Evolutionary conservation across 2,888 invertebrate genomes (phyloP), one percentile per base, ranked within the genome.

Genomic region (Cerceris rybyensis): DNA sequence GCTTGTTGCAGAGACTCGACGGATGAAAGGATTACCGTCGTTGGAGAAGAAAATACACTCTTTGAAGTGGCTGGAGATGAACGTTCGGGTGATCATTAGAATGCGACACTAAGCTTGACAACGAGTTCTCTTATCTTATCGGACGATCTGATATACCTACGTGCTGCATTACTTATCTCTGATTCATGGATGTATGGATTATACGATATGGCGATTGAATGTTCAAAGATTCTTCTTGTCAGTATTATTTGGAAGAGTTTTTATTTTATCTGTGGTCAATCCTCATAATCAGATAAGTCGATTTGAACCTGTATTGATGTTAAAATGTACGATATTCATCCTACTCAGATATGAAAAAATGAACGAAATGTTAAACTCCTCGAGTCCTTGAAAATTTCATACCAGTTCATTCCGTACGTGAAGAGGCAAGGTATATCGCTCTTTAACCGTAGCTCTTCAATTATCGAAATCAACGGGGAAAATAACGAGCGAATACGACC

Each of bases 11-110:
- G 50, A 17, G 9, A 16, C 41, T 9, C 41, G 61, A 6, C 9
- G 42, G 55, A 41, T 28, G 49, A 74, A 58, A 75, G 67, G 73
- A 63, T 75, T 63, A 49, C 17, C 63, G 14, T 58, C 50, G 17
- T 17, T 16, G 61, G 57, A 6, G 54, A 16, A 39, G 66, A 57
- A 61, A 39, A 43, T 13, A 58, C 28, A 42, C 41, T 63, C 67
- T 60, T 52, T 61, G 50, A 50, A 66, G 46, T 50, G 9, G 7
- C 0, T 8, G 7, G 14, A 39, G 39, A 16, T 14, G 55, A 57
- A 16, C 8, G 13, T 16, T 7, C 28, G 28, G 57, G 61, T 49
- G 50, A 6, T 17, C 55, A 43, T 11, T 11, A 11, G n/a, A 54
- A n/a, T 16, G 16, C n/a, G 54, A 9, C 54, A 54, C 54, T 7